Evolutionary conservation across 2,888 invertebrate genomes (phyloP), one percentile per base, ranked within the genome.

Genomic region (Empis stercorea): DNA sequence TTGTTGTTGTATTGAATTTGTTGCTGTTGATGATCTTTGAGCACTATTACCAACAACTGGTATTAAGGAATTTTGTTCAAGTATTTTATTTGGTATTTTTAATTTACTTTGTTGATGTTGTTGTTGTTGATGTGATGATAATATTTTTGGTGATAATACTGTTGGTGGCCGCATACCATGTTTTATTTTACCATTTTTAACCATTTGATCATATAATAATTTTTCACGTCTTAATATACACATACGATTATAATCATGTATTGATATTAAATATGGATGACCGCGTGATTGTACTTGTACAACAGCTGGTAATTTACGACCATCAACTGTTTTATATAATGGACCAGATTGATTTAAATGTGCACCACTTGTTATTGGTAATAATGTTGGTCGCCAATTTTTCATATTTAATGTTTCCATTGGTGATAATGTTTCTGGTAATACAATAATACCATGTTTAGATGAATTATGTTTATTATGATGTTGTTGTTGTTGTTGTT

Each of bases 171-270:
- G 43, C 44, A 48, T 48, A 10, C 34, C 3, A 23, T 43, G 47
- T 20, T 49, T 53, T 13, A 49, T 13, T 9, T 51, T 53, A 13
- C 55, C 57, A 40, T 59, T 62, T 45, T 57, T 59, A 15, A 61
- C 58, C 60, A 76, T 76, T 45, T 76, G 75, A 27, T 80, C 71
- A 30, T 77, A 76, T 57, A 79, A 73, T 3, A 81, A 66, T 52
- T 80, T 78, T 61, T 81, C 82, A 1, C 80, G 71, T 7, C 82
- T 73, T 63, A 83, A 75, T 47, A 81, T 74, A 63, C 82, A 83
- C 83, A 84, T 83, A 54, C 84, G 82, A 65, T 84, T 85, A 66
- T 84, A 85, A 59, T 87, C 86, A 44, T 81, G 79, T 32, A 86
- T 74, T 4, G 84, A 84, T 56, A 87, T 80, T 62, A 85, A 83